phyloP scores from a whole-genome alignment of 1,140 invertebrate species.

The Diorhabda carinulata region DNA sequence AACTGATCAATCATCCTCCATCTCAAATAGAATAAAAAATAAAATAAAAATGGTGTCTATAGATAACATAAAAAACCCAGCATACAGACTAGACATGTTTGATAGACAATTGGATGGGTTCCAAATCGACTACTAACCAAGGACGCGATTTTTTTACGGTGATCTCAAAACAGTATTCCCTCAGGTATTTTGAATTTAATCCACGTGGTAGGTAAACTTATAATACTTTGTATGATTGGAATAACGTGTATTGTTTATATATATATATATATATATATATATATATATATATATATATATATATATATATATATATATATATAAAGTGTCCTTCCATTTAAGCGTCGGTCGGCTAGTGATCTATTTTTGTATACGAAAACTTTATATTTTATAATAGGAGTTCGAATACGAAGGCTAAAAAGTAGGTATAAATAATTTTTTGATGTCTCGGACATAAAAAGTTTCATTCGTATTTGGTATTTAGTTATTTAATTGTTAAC shows the following conservation, averaged over 20 bases:
- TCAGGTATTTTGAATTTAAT: not conserved
- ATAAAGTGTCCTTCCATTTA: not conserved
- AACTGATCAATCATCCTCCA: not conserved
- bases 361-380: not conserved
- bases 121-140: slow-evolving; percentile 6
- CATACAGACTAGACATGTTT: slow-evolving; percentile 23
- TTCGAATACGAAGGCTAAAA: not conserved
- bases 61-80: not conserved
- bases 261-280: too few relatives aligned
- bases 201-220: too few relatives aligned
- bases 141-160: not conserved
- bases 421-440: not conserved
- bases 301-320: too few relatives aligned
- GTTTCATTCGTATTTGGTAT: too few relatives aligned
- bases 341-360: not conserved
- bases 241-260: too few relatives aligned
- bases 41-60: slow-evolving; percentile 7
- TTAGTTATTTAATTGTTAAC: too few relatives aligned
- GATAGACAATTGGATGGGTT: slow-evolving; percentile 23
- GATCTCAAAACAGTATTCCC: not conserved
- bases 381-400: not conserved
- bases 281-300: too few relatives aligned
- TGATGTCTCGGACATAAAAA: too few relatives aligned
- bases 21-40: not conserved
- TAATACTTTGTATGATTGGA: too few relatives aligned